Conservation (phyloP, 2,797 vertebrate genomes). For the Lemur catta region DNA sequence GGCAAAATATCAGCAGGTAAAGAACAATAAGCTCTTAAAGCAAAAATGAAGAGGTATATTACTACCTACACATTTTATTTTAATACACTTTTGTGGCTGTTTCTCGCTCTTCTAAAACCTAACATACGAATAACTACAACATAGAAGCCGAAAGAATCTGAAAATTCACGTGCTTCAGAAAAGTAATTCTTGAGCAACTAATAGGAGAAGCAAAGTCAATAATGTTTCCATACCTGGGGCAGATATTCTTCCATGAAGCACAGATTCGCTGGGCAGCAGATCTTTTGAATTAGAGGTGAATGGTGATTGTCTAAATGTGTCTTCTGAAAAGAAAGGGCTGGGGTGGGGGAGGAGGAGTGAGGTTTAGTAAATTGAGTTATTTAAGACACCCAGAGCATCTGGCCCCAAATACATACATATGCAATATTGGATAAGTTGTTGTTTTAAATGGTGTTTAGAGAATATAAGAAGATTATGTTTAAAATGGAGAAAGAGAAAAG, state of each 20-base stretch:
- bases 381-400: conserved; percentile 30
- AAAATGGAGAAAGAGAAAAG: conserved; percentile 1
- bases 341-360: conserved; percentile 68
- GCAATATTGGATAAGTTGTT: neutral
- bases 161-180: neutral
- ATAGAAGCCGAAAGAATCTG: neutral
- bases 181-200: conserved; percentile 15
- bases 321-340: conserved; percentile 96
- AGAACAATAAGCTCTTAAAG: neutral
- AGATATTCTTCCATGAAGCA: conserved; percentile 89
- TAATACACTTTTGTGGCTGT: neutral
- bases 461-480: neutral
- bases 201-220: conserved; percentile 30
- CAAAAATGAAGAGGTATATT: neutral
- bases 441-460: neutral
- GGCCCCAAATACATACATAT: neutral
- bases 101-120: neutral
- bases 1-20: neutral
- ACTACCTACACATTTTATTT: neutral
- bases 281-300: conserved; percentile 97
- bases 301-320: conserved; percentile 99
- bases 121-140: neutral
- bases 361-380: conserved; percentile 71
- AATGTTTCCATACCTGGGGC: conserved; percentile 88
- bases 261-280: conserved; percentile 91